Percentiles rank a stretch among this genome's conserved stretches.
These are phyloP conservation scores for Sitophilus oryzae DNA, from an alignment of 1,140 invertebrate species.

Conservation along the genomic window DNA sequence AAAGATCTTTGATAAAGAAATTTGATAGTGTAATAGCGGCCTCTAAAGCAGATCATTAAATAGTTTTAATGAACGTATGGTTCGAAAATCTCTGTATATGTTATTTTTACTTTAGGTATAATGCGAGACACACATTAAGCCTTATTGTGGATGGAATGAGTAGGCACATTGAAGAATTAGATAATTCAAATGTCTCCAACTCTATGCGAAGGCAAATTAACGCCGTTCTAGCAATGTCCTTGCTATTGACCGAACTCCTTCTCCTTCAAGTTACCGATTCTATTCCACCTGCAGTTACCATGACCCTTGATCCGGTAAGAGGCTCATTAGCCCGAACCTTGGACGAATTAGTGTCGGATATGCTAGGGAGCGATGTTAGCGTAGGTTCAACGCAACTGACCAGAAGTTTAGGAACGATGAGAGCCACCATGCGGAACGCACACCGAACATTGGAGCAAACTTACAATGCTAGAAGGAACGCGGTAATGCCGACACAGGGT, in stretches of 20 bases:
- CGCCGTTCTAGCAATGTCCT: constrained; percentile 33
- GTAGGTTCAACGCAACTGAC: constrained; percentile 26
- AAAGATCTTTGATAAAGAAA: too few relatives aligned
- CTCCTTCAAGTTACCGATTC: constrained; percentile 40
- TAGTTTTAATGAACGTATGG: too few relatives aligned
- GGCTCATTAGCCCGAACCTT: constrained; percentile 35
- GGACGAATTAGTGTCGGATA: constrained; percentile 35
- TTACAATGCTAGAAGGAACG: constrained; percentile 35
- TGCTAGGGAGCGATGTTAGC: constrained; percentile 33
- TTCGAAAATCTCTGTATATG: not conserved
- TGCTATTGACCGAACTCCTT: constrained; percentile 37
- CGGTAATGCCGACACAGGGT: constrained; percentile 33
- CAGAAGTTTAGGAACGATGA: constrained; percentile 34
- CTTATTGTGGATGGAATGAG: constrained; percentile 40
- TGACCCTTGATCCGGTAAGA: constrained; percentile 37
- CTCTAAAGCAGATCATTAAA: too few relatives aligned
- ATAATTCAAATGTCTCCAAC: constrained; percentile 15
- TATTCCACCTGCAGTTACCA: constrained; percentile 35
- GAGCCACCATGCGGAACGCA: constrained; percentile 30
- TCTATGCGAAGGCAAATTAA: constrained; percentile 30
- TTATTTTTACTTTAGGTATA: constrained; percentile 21
- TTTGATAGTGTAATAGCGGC: too few relatives aligned
- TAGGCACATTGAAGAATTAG: constrained; percentile 31
- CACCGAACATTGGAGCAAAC: constrained; percentile 31
- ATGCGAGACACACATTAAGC: constrained; percentile 41